Base-by-base conservation (phyloP, 30 jellyfish, hydroid and myxozoan genomes). In the Cassiopea xamachana region DNA sequence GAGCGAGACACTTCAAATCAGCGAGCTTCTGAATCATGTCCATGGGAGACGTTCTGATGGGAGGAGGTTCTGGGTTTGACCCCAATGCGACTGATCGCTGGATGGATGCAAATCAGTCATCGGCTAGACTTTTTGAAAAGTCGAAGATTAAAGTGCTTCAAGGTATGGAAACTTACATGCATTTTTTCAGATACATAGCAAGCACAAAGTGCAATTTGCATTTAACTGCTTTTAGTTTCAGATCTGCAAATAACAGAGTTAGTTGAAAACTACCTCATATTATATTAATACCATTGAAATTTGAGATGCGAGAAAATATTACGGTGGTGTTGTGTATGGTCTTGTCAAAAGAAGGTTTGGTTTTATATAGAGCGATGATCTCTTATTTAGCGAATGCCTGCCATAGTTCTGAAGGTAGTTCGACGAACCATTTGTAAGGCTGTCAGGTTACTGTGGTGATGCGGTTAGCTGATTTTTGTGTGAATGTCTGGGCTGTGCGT, bases 31-130 rank as follows among this genome's bases (percentile, higher is more conserved):
- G 73, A 44, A 47, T 15, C 51, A 92, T 92, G 98, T 92, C 96
- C 45, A 77, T 80, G 91, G 98, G 98, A 18, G 99, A 95, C 9
- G 97, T 89, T 15, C 89, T 94, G 1, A 77, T 76, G 70, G 92
- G 94, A 71, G 92, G 92, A 71, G 92, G 92, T 78, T 84, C 92
- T 19, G 99, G 97, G 64, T 85, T 72, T 76, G 94, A 80, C 82
- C 85, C 87, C 60, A 89, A 97, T 70, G 99, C 98, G 91, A 91
- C 97, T 82, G 99, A 92, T 83, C 88, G 83, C 75, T 96, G 99
- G 99, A 96, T 96, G 99, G 99, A 96, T 77, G 99, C 99, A 58
- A 82, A 89, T 48, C 99, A 96, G 70, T 90, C 98, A 1, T 96
- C 99, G 15, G 98, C 99, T 10, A 77, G 98, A 75, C 82, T 96